Evolutionary conservation across 2,113 vertebrate species (phyloP).

Genomic region (Capreolus pygargus): DNA sequence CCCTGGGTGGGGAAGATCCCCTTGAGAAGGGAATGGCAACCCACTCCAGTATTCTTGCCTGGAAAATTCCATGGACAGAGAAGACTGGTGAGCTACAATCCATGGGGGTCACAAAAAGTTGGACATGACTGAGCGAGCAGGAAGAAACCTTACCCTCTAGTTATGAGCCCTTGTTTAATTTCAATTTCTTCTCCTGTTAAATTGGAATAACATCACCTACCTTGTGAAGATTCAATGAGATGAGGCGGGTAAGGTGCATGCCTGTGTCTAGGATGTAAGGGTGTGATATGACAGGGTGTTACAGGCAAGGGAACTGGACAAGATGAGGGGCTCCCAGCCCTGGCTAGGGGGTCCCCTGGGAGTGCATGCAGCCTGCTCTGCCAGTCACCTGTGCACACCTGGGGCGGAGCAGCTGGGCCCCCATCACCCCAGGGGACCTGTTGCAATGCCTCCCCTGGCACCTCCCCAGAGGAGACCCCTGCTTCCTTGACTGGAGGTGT

Average conservation of each 20-base stretch:
- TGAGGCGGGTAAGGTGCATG: not conserved
- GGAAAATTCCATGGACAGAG: not conserved
- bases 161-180: not conserved
- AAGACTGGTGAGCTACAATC: not conserved
- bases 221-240: not conserved
- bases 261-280: not conserved
- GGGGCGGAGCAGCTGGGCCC: not conserved
- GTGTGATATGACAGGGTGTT: not conserved
- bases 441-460: not conserved
- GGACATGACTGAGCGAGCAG: not conserved
- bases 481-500: not conserved
- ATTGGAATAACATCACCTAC: accelerated
- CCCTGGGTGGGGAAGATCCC: not conserved
- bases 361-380: not conserved
- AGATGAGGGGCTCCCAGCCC: not conserved
- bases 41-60: not conserved
- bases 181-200: not conserved
- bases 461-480: not conserved
- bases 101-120: not conserved
- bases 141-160: not conserved
- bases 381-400: accelerated
- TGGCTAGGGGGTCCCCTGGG: accelerated
- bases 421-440: not conserved
- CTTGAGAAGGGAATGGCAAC: not conserved
- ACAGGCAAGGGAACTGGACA: not conserved